Evolutionary conservation across 1,140 invertebrate genomes (phyloP), one percentile per base, ranked within the genome.

Genomic region (Euura lappo): DNA sequence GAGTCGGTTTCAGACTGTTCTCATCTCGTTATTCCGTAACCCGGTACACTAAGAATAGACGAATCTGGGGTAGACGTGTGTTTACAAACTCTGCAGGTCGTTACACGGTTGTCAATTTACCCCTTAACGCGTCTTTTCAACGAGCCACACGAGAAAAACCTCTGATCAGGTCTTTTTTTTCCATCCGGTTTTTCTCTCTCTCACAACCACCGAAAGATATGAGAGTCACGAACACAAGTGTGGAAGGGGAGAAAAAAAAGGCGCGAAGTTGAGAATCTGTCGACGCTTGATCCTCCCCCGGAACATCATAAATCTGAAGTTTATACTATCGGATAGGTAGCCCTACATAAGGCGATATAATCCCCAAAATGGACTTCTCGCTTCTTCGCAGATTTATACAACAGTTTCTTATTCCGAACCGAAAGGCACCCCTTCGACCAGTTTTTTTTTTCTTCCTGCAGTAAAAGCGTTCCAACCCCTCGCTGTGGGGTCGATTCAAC

Each of bases 391-490:
- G 51, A 60, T 60, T 60, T 60, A 60, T 60, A 60, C 13, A 28
- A 2, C 51, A 60, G 10, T 60, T 60, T n/a, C 8, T 11, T n/a
- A 8, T 60, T 6, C 10, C 51, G 8, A n/a, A n/a, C 51, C 51
- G 28, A 28, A 28, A 28, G 28, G 28, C 28, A 28, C 28, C 28
- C 28, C 28, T 28, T 28, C 28, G 28, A 28, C 28, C 28, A 28
- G 28, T 28, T 28, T 28, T 28, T 28, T 28, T 28, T 28, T 28
- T 28, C 28, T 28, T 45, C 44, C 42, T 13, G 64, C n/a, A 66
- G 65, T 65, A 72, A 72, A 65, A 68, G 65, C 66, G 68, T 72
- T 72, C 8, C 10, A 60, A 60, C 51, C 13, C 51, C 6, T 11
- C 6, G 51, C 51, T 8, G 51, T 28, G 28, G 51, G 51, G 51